phyloP scores from a whole-genome alignment of 2,888 invertebrate species.

The Ectemnius cavifrons region DNA sequence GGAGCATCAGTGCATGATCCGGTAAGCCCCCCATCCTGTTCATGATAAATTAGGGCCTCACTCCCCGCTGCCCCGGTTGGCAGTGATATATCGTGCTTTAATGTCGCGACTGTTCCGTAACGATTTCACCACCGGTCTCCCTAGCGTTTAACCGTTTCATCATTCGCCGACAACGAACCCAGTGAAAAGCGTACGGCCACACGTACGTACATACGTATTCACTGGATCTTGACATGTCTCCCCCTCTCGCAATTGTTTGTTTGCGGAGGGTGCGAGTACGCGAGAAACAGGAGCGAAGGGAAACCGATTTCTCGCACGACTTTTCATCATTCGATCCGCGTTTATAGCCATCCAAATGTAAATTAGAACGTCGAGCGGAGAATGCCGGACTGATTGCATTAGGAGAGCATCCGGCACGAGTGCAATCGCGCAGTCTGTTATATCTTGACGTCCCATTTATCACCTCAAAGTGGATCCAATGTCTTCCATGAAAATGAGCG shows the following conservation, averaged over 20 bases:
- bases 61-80: constrained; percentile 36
- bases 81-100: constrained; percentile 58
- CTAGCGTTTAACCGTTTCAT: constrained; percentile 4
- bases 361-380: not conserved
- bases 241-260: not conserved
- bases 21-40: constrained; percentile 21
- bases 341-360: not conserved
- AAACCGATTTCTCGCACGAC: not conserved
- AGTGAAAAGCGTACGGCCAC: constrained; percentile 5
- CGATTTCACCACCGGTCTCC: constrained; percentile 78
- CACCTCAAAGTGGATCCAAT: too few species aligned
- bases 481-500: too few species aligned
- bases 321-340: not conserved
- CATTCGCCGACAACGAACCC: not conserved
- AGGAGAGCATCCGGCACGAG: too few species aligned
- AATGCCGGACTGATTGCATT: too few species aligned
- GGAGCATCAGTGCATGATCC: constrained; percentile 42
- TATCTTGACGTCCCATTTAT: too few species aligned
- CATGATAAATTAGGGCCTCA: constrained; percentile 47
- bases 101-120: constrained; percentile 81
- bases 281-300: not conserved
- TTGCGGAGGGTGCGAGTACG: not conserved
- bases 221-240: not conserved
- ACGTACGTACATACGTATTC: not conserved
- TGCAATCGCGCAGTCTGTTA: too few species aligned